phyloP scores from a whole-genome alignment of 2,888 invertebrate genomes.

The Endotricha flammealis region DNA sequence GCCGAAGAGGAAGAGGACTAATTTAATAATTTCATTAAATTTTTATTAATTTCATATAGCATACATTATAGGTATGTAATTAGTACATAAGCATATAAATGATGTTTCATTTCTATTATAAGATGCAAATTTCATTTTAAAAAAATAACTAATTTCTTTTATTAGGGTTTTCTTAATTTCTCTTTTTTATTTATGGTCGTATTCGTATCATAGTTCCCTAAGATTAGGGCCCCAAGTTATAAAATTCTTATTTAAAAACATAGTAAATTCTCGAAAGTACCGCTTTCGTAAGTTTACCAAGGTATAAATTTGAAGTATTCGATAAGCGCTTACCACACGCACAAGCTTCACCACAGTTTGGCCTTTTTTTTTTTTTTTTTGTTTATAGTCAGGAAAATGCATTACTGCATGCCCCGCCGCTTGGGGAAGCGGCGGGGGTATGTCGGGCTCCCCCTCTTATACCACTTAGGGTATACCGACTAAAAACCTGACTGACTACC shows the following conservation, averaged over 20 bases:
- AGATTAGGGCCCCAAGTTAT: no score
- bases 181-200: neutral
- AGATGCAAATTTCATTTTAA: neutral
- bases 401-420: no score
- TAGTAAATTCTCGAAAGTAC: neutral
- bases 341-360: no score
- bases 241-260: neutral
- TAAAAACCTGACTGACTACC: no score
- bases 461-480: no score
- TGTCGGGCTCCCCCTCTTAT: no score
- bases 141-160: neutral
- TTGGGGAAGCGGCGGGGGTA: no score
- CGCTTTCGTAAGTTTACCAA: neutral
- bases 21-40: neutral
- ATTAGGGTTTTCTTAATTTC: neutral
- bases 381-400: no score
- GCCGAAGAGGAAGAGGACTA: constrained; percentile 6
- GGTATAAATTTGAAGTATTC: neutral
- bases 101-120: no score
- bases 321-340: no score
- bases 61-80: neutral
- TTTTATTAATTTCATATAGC: neutral
- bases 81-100: neutral
- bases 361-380: no score
- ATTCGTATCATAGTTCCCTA: neutral